Evolutionary conservation across 2,113 vertebrate genomes (phyloP).

Genomic region (Colaptes auratus): DNA sequence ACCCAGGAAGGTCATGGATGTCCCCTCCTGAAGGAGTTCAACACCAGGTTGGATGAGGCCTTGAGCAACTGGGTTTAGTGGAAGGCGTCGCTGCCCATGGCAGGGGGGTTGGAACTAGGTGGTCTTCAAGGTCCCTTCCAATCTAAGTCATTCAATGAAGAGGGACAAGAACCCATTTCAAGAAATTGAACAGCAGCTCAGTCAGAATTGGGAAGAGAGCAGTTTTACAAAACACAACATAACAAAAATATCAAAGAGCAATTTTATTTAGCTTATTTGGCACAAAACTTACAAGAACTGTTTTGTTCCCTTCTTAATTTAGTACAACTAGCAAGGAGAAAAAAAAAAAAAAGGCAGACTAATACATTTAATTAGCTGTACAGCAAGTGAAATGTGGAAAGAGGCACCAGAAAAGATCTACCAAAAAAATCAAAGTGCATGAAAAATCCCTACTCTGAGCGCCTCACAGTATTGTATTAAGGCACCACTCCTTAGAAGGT

Average conservation of each 20-base stretch:
- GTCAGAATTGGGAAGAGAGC: not conserved
- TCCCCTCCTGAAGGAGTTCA: no score
- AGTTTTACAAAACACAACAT: not conserved
- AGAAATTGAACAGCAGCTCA: not conserved
- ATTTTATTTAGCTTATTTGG: slow-evolving; percentile 76
- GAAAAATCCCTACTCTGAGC: slow-evolving; percentile 70
- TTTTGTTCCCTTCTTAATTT: slow-evolving; percentile 67
- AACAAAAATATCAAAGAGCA: slow-evolving; percentile 70
- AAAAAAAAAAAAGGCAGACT: slow-evolving; percentile 64
- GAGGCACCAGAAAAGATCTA: slow-evolving; percentile 75
- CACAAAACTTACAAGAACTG: slow-evolving; percentile 71
- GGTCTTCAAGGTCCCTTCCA: no score
- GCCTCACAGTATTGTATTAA: slow-evolving; percentile 67
- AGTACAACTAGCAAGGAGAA: slow-evolving; percentile 58
- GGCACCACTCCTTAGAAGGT: slow-evolving; percentile 69
- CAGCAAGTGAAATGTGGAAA: slow-evolving; percentile 60
- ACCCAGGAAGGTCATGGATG: no score
- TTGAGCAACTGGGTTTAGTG: no score
- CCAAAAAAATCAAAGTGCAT: slow-evolving; percentile 72
- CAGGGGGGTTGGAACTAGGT: no score
- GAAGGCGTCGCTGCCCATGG: no score
- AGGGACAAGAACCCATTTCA: not conserved
- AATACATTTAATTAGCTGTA: slow-evolving; percentile 67
- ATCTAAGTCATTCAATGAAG: not conserved
- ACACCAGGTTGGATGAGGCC: no score